Evolutionary conservation across 2,888 invertebrate genomes (phyloP).

Genomic region (Colletes collaris): DNA sequence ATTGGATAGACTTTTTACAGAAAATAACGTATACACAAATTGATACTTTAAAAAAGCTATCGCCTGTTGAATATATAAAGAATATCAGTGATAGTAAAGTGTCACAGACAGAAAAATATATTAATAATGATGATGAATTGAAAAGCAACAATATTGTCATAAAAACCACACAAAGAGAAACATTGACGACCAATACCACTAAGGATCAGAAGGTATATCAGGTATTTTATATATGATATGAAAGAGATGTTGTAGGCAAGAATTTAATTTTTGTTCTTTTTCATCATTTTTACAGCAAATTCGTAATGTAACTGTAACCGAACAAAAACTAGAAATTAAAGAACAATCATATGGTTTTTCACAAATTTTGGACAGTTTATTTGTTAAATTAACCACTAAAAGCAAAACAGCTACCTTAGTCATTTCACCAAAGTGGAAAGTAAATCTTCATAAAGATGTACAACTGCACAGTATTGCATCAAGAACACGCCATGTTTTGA

Average conservation of each 20-base stretch:
- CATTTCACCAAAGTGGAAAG: conserved; percentile 84
- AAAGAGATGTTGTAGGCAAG: neutral
- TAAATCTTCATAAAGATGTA: conserved; percentile 73
- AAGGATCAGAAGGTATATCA: conserved; percentile 11
- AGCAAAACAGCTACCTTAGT: conserved; percentile 71
- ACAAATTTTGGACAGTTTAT: conserved; percentile 82
- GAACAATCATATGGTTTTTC: conserved; percentile 78
- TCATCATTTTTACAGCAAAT: conserved; percentile 31
- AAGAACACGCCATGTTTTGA: conserved; percentile 87
- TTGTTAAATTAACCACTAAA: conserved; percentile 79
- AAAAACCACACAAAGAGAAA: conserved; percentile 20
- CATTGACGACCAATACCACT: neutral
- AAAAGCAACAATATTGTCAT: conserved; percentile 45
- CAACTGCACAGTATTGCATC: conserved; percentile 86
- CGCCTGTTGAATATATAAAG: conserved; percentile 17
- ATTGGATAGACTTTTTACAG: conserved; percentile 84
- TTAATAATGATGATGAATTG: conserved; percentile 17
- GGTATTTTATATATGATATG: conserved; percentile 13
- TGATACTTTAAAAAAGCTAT: conserved; percentile 71
- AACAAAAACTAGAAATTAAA: conserved; percentile 48
- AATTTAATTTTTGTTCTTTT: neutral
- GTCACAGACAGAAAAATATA: conserved; percentile 42
- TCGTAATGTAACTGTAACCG: conserved; percentile 10
- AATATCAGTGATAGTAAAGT: conserved; percentile 9
- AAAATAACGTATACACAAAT: conserved; percentile 81